Conservation (phyloP, 2,113 vertebrate species). For the Syrmaticus mikado region DNA sequence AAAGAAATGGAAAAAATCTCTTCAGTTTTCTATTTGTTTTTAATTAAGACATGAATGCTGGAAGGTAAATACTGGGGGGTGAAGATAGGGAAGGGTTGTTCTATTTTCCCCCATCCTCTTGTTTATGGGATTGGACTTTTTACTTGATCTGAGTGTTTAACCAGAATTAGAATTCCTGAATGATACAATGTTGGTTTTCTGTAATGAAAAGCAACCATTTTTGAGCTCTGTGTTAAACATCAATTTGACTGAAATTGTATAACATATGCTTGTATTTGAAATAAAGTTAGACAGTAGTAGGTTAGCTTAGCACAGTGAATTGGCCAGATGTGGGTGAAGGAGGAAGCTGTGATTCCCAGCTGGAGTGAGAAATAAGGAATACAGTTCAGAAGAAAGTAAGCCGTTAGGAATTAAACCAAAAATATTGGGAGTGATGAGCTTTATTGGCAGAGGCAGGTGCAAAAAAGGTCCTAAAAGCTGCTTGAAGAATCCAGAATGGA, state of each 20-base stretch:
- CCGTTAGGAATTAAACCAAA: background rate
- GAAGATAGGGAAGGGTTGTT: background rate
- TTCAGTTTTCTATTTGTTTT: background rate
- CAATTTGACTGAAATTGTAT: background rate
- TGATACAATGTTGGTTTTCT: fast-evolving
- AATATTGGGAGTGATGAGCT: background rate
- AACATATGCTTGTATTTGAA: background rate
- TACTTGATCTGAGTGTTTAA: background rate
- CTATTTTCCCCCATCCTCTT: background rate
- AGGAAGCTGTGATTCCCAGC: background rate
- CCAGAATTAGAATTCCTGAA: background rate
- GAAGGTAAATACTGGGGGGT: background rate
- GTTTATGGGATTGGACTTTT: background rate
- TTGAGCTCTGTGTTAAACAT: background rate
- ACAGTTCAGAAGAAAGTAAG: background rate
- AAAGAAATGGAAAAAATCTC: background rate
- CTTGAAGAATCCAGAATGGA: background rate
- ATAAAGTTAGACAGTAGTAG: background rate
- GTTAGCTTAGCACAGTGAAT: background rate
- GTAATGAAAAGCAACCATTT: background rate
- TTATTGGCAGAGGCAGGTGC: background rate
- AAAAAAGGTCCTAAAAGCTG: background rate
- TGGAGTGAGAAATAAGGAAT: background rate
- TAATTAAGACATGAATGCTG: background rate
- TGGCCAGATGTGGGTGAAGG: background rate